Percentiles rank a stretch among this genome's conserved stretches.
phyloP scores from a whole-genome alignment of 1,140 invertebrate genomes.

The Pachypeltis micranthus region DNA sequence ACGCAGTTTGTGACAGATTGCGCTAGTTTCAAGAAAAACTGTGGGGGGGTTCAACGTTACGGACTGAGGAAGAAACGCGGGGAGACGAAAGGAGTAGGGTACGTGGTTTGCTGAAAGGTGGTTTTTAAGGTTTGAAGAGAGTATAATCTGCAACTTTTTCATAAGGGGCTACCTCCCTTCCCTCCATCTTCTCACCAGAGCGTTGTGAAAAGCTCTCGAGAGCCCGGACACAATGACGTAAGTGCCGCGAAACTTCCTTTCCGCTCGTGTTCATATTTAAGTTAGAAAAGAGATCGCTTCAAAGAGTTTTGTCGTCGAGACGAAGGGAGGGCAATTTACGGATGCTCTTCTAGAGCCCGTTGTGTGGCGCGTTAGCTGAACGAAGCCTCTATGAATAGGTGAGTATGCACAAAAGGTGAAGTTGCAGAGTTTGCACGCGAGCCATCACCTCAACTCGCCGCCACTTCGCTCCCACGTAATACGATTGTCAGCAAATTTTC shows the following conservation, averaged over 20 bases:
- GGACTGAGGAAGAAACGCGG: not conserved
- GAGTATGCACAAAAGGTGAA: too few relatives aligned
- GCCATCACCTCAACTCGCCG: too few relatives aligned
- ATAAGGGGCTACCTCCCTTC: not conserved
- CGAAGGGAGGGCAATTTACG: not conserved
- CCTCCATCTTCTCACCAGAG: not conserved
- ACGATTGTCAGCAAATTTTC: too few relatives aligned
- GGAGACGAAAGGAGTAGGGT: not conserved
- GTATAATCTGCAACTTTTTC: not conserved
- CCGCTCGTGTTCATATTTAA: not conserved
- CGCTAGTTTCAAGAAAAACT: not conserved
- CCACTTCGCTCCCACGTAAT: too few relatives aligned
- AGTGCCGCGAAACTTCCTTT: not conserved
- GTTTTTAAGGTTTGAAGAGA: not conserved
- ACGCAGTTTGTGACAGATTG: not conserved
- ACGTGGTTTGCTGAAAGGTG: not conserved
- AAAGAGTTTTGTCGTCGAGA: not conserved
- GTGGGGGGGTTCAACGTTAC: not conserved
- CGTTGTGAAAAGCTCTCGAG: too few relatives aligned
- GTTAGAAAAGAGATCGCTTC: not conserved
- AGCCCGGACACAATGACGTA: not conserved
- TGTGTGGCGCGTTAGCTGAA: not conserved
- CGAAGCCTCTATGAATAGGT: not conserved
- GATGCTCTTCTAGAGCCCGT: not conserved
- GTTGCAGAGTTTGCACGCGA: too few relatives aligned